Base-by-base conservation (phyloP, 1,140 invertebrate species). In the Drosophila dunni region DNA sequence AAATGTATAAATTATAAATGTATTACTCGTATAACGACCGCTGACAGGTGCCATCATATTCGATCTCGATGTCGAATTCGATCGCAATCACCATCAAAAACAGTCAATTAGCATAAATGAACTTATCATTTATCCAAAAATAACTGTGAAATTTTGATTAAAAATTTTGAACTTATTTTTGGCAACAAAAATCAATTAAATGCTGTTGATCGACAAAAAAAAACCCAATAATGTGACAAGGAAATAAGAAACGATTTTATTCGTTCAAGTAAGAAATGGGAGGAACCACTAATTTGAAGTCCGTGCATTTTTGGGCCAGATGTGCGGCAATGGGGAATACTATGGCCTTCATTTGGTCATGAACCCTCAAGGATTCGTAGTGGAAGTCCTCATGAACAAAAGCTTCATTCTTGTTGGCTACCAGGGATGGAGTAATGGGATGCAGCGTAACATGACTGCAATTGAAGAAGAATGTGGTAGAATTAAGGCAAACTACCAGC, bases 21-120 rank as follows among this genome's bases (percentile, higher is more conserved):
- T 71, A 72, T 88, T 79, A 79, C 69, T 57, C 45, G 20, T 34
- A 44, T 75, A 45, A 78, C 57, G 61, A 51, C 48, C 76, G 80
- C 65, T 88, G 82, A 86, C 83, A 88, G 79, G 61, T 89, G 83
- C 72, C 79, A 74, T 86, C 76, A 86, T 83, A 88, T 83, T 79
- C 67, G 64, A 72, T 70, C 46, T 40, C 33, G 60, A 73, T 51
- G 24, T 46, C 38, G 34, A 15, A 46, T 36, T 36, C 57, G 58
- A 69, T 51, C 13, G 40, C 46, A 29, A 57, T 50, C 68, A 85
- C 81, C 81, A 34, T 68, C 75, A 76, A 75, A 54, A 5, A 3
- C 24, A 29, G 60, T 86, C 75, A 85, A 86, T 88, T 77, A 86
- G 46, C 83, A 79, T 88, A 65, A 77, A 79, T 40, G 15, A 44